Base-by-base conservation (phyloP, 2,797 vertebrate genomes). In the Cephalopachus bancanus region DNA sequence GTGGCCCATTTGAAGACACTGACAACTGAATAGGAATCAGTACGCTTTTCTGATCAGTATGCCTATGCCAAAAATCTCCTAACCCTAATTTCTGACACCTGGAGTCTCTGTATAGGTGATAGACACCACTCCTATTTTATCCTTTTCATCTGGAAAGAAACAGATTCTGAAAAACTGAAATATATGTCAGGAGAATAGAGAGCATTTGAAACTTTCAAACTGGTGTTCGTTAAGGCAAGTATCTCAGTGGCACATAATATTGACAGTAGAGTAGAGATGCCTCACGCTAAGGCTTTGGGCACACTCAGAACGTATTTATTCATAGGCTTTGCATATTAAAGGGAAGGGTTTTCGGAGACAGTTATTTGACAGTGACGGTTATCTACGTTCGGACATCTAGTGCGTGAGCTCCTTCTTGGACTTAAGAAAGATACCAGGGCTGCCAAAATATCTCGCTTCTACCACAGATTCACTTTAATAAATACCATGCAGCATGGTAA, bases 141-240 rank as follows among this genome's bases (percentile, higher is more conserved):
- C 65, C 67, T 93, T 90, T 79, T 78, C 83, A 86, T 60, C 88
- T 74, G 44, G 88, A 79, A 95, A 88, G 30, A 83, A 92, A 72
- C 28, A 9, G 74, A 83, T 72, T 24, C 83, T 65, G 37, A 80
- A 84, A 96, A 90, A 72, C 2, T 78, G 71, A 96, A 95, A 94
- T 74, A 94, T 14, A 33, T 71, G 65, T 96, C 92, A 94, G 69
- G 69, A 95, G 79, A 78, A 71, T 0, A 83, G 51, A 88, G 59
- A 93, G 37, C n/a, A 51, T 80, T 79, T 93, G 79, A 89, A 94
- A 87, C 60, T 78, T 89, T 92, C 65, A 90, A 69, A 80, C 6
- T 26, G 44, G 81, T 74, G 74, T 81, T 81, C 79, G 22, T 65
- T 57, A 85, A 85, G 51, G 62, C 65, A 65, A 94, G 28, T 28